Evolutionary conservation across 1,140 invertebrate species (phyloP).

Genomic region (Neuroterus valhalla): DNA sequence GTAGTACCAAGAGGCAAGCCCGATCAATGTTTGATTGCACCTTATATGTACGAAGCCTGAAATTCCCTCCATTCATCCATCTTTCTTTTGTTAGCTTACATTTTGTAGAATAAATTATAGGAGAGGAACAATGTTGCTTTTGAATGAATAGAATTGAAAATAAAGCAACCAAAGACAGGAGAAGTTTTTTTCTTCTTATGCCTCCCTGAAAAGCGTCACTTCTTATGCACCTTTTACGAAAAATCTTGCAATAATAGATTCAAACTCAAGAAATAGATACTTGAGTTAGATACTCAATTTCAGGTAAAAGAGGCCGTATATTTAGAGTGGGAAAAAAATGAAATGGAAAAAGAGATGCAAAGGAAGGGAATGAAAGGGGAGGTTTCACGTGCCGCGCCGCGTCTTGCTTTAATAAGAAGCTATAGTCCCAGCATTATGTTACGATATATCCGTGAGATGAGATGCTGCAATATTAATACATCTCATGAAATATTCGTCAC

Average conservation of each 20-base stretch:
- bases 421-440: conserved; percentile 73
- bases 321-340: conserved; percentile 11
- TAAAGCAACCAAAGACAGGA: not conserved
- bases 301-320: not conserved
- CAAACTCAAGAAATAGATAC: too few species aligned
- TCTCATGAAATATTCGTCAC: conserved; percentile 73
- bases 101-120: not conserved
- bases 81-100: conserved; percentile 5
- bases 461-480: conserved; percentile 74
- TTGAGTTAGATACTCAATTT: too few species aligned
- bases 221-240: too few species aligned
- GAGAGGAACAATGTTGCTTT: not conserved
- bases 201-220: too few species aligned
- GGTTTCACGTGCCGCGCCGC: conserved; percentile 55
- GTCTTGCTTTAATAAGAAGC: conserved; percentile 73
- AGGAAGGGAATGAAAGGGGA: conserved; percentile 20
- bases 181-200: too few species aligned
- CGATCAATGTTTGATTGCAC: conserved; percentile 59
- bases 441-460: conserved; percentile 75
- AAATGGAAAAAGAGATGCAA: conserved; percentile 22
- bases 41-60: conserved; percentile 52
- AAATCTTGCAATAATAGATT: too few species aligned
- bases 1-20: conserved; percentile 57
- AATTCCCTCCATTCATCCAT: conserved; percentile 14
- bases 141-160: not conserved